phyloP scores from a whole-genome alignment of 2,888 invertebrate genomes.

The Schizotus pectinicornis region DNA sequence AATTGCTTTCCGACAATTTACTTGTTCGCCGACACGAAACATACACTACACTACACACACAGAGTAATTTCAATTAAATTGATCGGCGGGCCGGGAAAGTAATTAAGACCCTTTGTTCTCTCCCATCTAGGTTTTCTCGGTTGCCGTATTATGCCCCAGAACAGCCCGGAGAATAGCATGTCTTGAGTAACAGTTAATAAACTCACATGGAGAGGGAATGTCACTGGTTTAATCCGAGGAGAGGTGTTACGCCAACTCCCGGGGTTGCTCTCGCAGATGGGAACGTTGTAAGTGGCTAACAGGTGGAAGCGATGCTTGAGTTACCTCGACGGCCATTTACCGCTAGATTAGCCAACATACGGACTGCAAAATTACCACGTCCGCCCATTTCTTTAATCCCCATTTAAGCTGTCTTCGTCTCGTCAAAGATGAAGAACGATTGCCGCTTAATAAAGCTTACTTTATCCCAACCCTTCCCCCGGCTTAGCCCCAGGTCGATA shows the following conservation, averaged over 20 bases:
- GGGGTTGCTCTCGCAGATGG: slow-evolving; percentile 38
- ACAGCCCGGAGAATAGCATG: slow-evolving; percentile 9
- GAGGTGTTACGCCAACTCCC: slow-evolving; percentile 28
- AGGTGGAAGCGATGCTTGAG: slow-evolving; percentile 49
- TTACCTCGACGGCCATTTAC: slow-evolving; percentile 50
- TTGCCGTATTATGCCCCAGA: slow-evolving; percentile 21
- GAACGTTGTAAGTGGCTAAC: slow-evolving; percentile 50
- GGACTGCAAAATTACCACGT: slow-evolving; percentile 44
- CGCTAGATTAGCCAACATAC: slow-evolving; percentile 50
- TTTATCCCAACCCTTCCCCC: too few species aligned
- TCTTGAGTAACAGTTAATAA: slow-evolving; percentile 33
- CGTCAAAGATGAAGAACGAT: not conserved
- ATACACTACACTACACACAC: slow-evolving; percentile 19
- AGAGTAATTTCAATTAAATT: slow-evolving; percentile 38
- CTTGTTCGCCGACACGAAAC: slow-evolving; percentile 20
- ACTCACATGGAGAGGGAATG: slow-evolving; percentile 29
- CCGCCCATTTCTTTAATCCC: slow-evolving; percentile 29
- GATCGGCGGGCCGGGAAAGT: slow-evolving; percentile 37
- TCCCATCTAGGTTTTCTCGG: slow-evolving; percentile 18
- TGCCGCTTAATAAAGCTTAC: not conserved
- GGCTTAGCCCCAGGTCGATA: too few species aligned
- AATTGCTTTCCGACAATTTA: slow-evolving; percentile 33
- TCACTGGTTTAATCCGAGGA: slow-evolving; percentile 35
- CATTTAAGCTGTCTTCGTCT: slow-evolving; percentile 17
- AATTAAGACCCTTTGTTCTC: slow-evolving; percentile 37